phyloP scores from a whole-genome alignment of 2,797 vertebrate genomes.

The Platalea minor region DNA sequence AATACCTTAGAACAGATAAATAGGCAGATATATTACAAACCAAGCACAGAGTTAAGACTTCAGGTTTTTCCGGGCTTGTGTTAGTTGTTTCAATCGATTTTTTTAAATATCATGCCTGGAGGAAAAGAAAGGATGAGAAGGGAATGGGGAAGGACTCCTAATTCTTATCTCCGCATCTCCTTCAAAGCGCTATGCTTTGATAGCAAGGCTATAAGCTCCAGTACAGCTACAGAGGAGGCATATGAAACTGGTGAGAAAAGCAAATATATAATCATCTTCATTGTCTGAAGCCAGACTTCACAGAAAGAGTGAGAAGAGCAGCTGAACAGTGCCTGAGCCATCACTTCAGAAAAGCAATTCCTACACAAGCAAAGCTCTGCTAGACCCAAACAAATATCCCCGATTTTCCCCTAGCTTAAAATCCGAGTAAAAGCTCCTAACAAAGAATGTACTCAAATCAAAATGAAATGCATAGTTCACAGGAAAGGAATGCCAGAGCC shows the following conservation, averaged over 20 bases:
- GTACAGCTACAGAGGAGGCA: background rate
- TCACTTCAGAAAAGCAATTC: background rate
- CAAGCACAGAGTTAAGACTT: background rate
- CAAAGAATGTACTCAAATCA: background rate
- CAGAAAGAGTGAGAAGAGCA: background rate
- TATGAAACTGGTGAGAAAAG: background rate
- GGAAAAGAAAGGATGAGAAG: background rate
- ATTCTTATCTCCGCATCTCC: background rate
- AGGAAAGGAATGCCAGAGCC: background rate
- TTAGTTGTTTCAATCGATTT: background rate
- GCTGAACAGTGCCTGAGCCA: background rate
- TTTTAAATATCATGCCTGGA: background rate
- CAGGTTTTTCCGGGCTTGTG: background rate
- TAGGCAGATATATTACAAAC: background rate
- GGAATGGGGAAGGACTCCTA: background rate
- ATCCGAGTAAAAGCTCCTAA: background rate
- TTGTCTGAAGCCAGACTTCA: background rate
- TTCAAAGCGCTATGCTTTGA: background rate
- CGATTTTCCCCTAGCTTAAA: background rate
- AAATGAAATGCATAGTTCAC: background rate
- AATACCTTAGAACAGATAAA: slow-evolving; percentile 79
- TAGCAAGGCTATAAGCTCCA: background rate
- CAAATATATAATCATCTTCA: background rate
- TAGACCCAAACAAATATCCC: background rate
- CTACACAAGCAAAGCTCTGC: background rate